Evolutionary conservation across 1,140 invertebrate species (phyloP), one percentile per base, ranked within the genome.

Genomic region (Atta texana): DNA sequence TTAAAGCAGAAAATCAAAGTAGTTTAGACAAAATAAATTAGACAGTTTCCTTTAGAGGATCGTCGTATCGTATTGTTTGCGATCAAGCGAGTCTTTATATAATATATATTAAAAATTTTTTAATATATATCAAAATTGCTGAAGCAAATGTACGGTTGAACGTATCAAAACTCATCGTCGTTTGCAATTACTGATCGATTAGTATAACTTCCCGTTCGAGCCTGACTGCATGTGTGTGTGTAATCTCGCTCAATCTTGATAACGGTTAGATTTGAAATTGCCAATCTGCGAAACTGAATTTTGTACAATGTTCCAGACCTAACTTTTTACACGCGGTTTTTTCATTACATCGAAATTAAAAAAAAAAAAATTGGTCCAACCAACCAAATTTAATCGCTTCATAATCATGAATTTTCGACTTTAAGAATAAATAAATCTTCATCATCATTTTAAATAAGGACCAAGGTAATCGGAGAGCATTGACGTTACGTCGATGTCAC

Each of bases 111-210:
- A 77, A 16, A 28, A 28, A 24, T 53, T 55, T 6, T 5, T 28
- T 24, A n/a, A n/a, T n/a, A n/a, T n/a, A n/a, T n/a, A n/a, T n/a
- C n/a, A n/a, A n/a, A n/a, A 53, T 39, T 34, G 14, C 4, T 14
- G 57, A 28, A 61, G 34, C 8, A 55, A 80, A 68, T 53, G 14
- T 51, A 68, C 14, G 49, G 3, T 39, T 18, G 24, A 18, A 24
- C 39, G 63, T 31, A 39, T 14, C 4, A 3, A 63, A 63, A 53
- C 31, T 55, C 77, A 55, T 77, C 57, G 24, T 61, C 28, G 14
- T 77, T 44, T 12, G n/a, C n/a, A 21, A 21, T n/a, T 66, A 31
- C 61, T n/a, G 44, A 80, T 34, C 61, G 76, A 66, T 66, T 39
- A 55, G 2, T 68, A 66, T 55, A 53, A 68, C 16, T 28, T 68